Base-by-base conservation (phyloP, 2,797 vertebrate genomes). In the Pachyuromys duprasi region DNA sequence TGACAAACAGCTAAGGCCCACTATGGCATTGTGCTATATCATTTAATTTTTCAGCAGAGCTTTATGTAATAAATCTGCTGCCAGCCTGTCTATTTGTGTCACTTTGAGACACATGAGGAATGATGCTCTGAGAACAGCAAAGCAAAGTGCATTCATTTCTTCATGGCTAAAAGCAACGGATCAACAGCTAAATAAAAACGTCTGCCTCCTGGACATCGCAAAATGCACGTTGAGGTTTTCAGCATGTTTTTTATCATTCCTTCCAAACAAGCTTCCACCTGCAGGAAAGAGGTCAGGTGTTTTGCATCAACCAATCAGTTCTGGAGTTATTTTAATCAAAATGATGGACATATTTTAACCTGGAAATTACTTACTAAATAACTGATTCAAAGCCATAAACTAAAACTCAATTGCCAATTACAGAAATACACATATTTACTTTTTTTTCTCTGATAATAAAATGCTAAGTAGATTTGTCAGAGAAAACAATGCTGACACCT, bases 21-120 rank as follows among this genome's bases (percentile, higher is more conserved):
- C 95, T 92, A 79, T 78, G 79, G 92, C 63, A 96, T 74, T 94
- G 89, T 94, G 63, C 65, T 78, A 5, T 92, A 97, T 96, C 94
- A 96, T 98, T 98, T 98, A 98, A 97, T 98, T 98, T 98, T 98
- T 98, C 97, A 97, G 91, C 76, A 95, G 76, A 91, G 80, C 78
- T 96, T 94, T 63, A 98, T 81, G 94, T 96, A 98, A 97, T 92
- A 96, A 97, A 98, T 97, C 79, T 98, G 93, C 97, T 96, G 89
- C 92, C 95, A 96, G 74, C 83, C 82, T 98, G 84, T 95, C 96
- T 98, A 74, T 96, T 57, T 33, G 89, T n/a, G 93, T 97, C 97
- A 97, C 94, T 97, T 57, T 95, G 80, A 98, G 97, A 97, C 81
- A 92, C 86, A 97, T 62, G 91, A 95, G 53, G 96, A 97, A 97